Conservation (phyloP, 2,113 vertebrate genomes). For the human (Homo sapiens) region DNA sequence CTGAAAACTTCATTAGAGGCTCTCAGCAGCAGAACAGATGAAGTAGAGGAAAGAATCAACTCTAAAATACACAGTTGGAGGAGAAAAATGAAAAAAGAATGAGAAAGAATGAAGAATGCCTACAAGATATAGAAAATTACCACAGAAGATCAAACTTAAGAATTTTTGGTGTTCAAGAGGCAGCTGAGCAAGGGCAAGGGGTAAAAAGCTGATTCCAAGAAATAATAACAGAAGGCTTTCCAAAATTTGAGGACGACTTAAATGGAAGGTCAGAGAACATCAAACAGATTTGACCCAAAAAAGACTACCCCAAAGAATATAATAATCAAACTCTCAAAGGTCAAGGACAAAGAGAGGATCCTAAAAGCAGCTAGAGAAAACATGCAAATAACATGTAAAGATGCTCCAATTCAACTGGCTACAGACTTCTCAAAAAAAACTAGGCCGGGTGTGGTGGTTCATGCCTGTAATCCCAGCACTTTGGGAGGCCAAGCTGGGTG, state of each 20-base stretch:
- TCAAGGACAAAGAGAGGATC: neutral
- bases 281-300: neutral
- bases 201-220: neutral
- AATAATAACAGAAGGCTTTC: neutral
- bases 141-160: neutral
- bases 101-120: neutral
- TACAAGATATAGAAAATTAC: neutral
- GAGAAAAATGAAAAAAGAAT: neutral
- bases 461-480: no score
- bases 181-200: neutral
- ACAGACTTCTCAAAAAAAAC: neutral
- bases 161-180: neutral
- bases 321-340: neutral
- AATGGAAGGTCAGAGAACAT: neutral
- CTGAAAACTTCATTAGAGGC: neutral
- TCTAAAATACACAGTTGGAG: neutral
- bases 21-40: neutral
- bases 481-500: no score
- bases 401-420: neutral
- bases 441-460: no score
- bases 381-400: neutral
- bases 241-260: neutral
- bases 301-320: neutral
- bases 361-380: neutral
- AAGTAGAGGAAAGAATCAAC: neutral